Base-by-base conservation (phyloP, 2,888 invertebrate species). In the Hybos culiciformis region DNA sequence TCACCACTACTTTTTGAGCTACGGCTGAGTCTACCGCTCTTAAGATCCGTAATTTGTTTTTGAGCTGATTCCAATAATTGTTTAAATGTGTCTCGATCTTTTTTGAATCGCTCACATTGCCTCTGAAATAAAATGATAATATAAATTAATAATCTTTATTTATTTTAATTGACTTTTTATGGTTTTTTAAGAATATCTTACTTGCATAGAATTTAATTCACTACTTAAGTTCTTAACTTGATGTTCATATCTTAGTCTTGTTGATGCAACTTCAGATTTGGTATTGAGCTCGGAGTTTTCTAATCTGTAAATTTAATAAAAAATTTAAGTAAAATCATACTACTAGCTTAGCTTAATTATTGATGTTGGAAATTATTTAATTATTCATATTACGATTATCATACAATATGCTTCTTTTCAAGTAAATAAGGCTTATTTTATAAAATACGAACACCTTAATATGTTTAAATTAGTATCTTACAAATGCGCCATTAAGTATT, bases 31-130 rank as follows among this genome's bases (percentile, higher is more conserved):
- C 73, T 69, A 0, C 76, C 74, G 17, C 68, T 68, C 60, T 83
- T 86, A 18, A 86, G 70, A 50, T 87, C 84, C 1, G 79, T 74
- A 53, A 87, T 83, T 29, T 82, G 80, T 63, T 83, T 83, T 60
- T 90, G 88, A 2, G 90, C 85, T 11, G 82, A 80, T 57, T 90
- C 88, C 32, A 91, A 63, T 81, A 92, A 86, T 59, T 90, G 87
- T 52, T 86, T 85, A 57, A 85, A 90, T 41, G 83, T 83, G 59
- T 92, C 91, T 42, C 88, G 73, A 64, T 92, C 92, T 46, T 87
- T 72, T 59, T 86, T 85, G 60, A 90, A 88, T 54, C 86, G 73
- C 49, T 67, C 68, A 45, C 66, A 66, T 57, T 67, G 66, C 4
- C 67, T 58, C 63, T 66, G 37, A 31, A 51, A 29, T n/a, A 12